A percentile compares a stretch with the other conserved stretches of the same genome.
phyloP scores from a whole-genome alignment of 2,797 vertebrate genomes.

The Dromococcyx pavoninus region DNA sequence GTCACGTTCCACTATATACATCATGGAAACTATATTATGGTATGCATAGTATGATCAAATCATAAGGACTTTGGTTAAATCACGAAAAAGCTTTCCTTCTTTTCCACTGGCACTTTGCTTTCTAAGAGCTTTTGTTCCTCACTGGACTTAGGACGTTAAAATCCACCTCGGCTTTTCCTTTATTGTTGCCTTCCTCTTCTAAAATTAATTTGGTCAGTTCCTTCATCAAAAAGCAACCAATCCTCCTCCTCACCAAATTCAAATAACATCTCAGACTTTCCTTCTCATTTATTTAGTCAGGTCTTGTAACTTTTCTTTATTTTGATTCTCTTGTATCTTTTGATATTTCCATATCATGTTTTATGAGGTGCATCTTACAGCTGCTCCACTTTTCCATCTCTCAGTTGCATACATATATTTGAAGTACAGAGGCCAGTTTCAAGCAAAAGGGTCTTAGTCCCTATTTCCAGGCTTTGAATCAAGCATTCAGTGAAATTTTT shows the following conservation, averaged over 20 bases:
- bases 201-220: background rate
- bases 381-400: background rate
- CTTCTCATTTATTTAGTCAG: background rate
- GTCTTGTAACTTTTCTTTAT: background rate
- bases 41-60: background rate
- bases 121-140: background rate
- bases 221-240: background rate
- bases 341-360: background rate
- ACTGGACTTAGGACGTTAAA: background rate
- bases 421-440: background rate
- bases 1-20: background rate
- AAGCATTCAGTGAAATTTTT: constrained; percentile 5
- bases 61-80: background rate
- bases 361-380: background rate
- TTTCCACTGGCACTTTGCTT: background rate
- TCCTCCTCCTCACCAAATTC: background rate
- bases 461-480: background rate
- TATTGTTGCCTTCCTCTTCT: background rate
- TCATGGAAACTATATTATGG: background rate
- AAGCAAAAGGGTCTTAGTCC: background rate
- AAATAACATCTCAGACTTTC: background rate
- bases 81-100: background rate
- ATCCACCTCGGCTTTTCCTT: background rate
- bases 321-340: background rate
- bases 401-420: background rate